Conservation (phyloP, 2,113 vertebrate genomes). For the Podarcis cretensis region DNA sequence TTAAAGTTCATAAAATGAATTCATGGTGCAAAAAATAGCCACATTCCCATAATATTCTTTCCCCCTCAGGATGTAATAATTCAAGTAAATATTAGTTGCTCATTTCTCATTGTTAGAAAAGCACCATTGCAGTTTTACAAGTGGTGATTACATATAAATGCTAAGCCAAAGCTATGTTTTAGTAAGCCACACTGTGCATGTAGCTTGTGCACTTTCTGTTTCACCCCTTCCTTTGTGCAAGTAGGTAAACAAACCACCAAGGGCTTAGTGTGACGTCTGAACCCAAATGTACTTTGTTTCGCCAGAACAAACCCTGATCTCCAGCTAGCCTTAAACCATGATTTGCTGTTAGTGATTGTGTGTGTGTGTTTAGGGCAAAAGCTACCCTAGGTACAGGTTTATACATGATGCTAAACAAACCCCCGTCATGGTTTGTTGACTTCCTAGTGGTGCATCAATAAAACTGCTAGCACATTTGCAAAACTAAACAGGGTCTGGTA, state of each 20-base stretch:
- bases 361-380: background rate
- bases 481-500: too few relatives aligned
- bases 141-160: too few relatives aligned
- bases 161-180: background rate
- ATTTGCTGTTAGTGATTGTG: background rate
- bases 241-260: background rate
- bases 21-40: background rate
- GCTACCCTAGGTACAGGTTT: background rate
- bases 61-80: background rate
- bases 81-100: background rate
- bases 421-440: too few relatives aligned
- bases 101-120: background rate
- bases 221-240: background rate
- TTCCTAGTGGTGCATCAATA: too few relatives aligned
- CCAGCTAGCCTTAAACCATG: background rate
- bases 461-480: too few relatives aligned
- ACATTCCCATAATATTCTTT: background rate
- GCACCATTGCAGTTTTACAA: too few relatives aligned
- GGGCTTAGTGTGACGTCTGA: background rate
- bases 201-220: background rate
- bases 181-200: background rate
- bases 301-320: background rate
- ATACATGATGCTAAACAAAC: too few relatives aligned
- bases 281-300: background rate
- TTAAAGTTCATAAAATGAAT: background rate